phyloP scores from a whole-genome alignment of 1,140 invertebrate species.

The Brachionus manjavacas region DNA sequence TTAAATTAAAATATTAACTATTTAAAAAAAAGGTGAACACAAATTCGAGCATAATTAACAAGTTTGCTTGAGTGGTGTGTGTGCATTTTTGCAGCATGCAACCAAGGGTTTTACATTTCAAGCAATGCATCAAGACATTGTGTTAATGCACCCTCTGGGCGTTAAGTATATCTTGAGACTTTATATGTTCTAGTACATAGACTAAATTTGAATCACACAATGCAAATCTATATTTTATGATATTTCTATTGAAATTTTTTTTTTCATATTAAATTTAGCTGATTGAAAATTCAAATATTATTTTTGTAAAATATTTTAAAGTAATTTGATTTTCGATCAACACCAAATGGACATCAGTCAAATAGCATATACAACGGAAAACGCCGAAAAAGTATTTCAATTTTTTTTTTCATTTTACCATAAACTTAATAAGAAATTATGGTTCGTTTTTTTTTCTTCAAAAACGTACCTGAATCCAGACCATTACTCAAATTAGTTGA shows the following conservation, averaged over 20 bases:
- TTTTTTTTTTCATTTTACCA: not conserved
- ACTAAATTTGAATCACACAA: constrained; percentile 4
- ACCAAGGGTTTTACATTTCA: not conserved
- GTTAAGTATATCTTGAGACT: not conserved
- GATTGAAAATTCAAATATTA: not conserved
- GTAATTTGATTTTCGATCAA: not conserved
- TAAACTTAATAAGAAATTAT: no score
- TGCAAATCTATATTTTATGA: not conserved
- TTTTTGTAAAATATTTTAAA: constrained; percentile 3
- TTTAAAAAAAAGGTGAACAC: constrained; percentile 21
- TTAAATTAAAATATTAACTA: not conserved
- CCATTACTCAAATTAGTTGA: no score
- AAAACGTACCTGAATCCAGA: no score
- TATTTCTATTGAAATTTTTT: not conserved
- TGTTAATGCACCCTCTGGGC: not conserved
- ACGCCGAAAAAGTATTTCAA: constrained; percentile 1
- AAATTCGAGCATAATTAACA: constrained; percentile 30
- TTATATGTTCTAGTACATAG: not conserved
- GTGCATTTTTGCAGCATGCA: not conserved
- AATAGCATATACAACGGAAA: not conserved
- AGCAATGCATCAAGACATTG: not conserved
- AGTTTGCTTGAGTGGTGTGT: not conserved
- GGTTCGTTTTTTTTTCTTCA: no score
- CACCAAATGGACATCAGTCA: not conserved
- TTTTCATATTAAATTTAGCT: constrained; percentile 1